Percentiles rank a stretch among this genome's conserved stretches.
phyloP scores from a whole-genome alignment of 1,140 invertebrate species.

The Lysiphlebus fabarum region DNA sequence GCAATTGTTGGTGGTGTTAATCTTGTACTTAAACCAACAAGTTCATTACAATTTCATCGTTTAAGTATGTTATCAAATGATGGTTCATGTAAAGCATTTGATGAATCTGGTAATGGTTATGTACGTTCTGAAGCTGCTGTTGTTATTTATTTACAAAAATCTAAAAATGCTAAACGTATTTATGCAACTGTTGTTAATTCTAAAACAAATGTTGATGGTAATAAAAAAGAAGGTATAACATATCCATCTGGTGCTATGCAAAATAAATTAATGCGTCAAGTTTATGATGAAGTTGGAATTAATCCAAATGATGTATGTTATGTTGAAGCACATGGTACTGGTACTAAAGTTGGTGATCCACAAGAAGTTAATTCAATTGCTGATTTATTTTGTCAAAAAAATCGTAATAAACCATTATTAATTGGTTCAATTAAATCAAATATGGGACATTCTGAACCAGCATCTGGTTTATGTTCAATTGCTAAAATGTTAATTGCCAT shows the following conservation, averaged over 20 bases:
- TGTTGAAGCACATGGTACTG: constrained; percentile 95
- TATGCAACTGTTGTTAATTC: constrained; percentile 86
- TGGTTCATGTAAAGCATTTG: constrained; percentile 91
- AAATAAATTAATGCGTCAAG: constrained; percentile 78
- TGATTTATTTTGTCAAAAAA: constrained; percentile 81
- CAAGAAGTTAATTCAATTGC: constrained; percentile 93
- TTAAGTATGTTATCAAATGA: constrained; percentile 87
- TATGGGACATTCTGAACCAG: constrained; percentile 95
- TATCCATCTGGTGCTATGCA: constrained; percentile 87
- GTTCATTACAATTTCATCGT: constrained; percentile 88
- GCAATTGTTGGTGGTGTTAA: constrained; percentile 87
- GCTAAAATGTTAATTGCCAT: constrained; percentile 90
- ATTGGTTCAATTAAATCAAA: constrained; percentile 97
- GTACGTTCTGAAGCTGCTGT: constrained; percentile 84
- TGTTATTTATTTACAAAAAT: constrained; percentile 77
- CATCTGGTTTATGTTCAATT: constrained; percentile 85
- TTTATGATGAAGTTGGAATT: constrained; percentile 79
- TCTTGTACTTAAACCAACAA: constrained; percentile 81
- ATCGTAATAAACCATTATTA: constrained; percentile 73
- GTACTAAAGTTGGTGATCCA: constrained; percentile 92
- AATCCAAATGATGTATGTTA: constrained; percentile 79
- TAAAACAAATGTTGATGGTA: constrained; percentile 85
- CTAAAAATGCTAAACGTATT: constrained; percentile 69
- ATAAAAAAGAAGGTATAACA: constrained; percentile 87
- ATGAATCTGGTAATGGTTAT: constrained; percentile 86